phyloP scores from a whole-genome alignment of 2,888 invertebrate species.

The Teinopalpus imperialis region DNA sequence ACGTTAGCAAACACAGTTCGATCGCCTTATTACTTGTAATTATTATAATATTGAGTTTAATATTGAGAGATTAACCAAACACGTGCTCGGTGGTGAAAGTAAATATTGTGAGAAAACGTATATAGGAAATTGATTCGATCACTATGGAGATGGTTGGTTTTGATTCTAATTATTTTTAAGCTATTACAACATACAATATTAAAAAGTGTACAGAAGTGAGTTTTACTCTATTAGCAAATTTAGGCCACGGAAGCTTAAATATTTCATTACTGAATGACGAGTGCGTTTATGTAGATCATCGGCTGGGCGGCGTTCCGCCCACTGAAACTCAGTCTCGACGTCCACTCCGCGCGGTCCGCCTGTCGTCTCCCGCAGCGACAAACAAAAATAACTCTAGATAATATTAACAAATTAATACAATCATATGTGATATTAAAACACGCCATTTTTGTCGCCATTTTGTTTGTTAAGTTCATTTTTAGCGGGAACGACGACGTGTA shows the following conservation, averaged over 20 bases:
- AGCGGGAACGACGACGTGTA: conserved; percentile 58
- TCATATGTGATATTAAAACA: conserved; percentile 34
- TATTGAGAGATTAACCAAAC: no score
- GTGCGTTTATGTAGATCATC: conserved; percentile 44
- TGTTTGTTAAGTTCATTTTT: conserved; percentile 35
- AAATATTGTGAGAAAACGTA: no score
- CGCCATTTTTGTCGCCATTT: conserved; percentile 36
- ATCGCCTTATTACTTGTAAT: no score
- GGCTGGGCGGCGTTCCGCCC: conserved; percentile 68
- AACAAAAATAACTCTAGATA: conserved; percentile 44
- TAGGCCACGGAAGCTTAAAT: conserved; percentile 37
- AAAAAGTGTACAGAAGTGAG: neutral
- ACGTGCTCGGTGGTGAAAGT: no score
- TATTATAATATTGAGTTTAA: no score
- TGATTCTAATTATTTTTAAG: no score
- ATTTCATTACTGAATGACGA: conserved; percentile 62
- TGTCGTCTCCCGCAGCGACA: conserved; percentile 60
- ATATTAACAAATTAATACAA: conserved; percentile 34
- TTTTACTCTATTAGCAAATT: conserved; percentile 27
- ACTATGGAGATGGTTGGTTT: no score
- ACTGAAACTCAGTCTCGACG: conserved; percentile 78
- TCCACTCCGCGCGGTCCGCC: conserved; percentile 82
- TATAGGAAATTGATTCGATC: no score
- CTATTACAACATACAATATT: no score
- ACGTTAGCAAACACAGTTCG: no score